Evolutionary conservation across 2,888 invertebrate genomes (phyloP), one percentile per base, ranked within the genome.

Genomic region (Phalera bucephala): DNA sequence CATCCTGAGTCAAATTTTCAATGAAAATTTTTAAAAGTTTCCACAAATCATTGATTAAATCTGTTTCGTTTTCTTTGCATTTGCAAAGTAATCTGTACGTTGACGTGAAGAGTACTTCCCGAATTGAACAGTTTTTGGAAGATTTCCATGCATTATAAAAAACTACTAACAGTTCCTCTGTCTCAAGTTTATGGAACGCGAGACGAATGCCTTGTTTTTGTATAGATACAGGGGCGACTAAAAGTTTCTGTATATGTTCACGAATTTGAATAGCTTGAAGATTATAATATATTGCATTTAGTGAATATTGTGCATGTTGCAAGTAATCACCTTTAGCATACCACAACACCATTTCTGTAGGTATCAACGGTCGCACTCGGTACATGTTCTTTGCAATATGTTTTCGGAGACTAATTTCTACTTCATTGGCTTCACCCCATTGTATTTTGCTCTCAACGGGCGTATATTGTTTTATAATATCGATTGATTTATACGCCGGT

Each of bases 261-360:
- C 49, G 56, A 31, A 65, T 65, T 25, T 57, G 37, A 8, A 36
- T 29, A n/a, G 41, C 21, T 39, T 58, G 72, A 45, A 81, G 44
- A 45, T 83, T 80, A 43, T 78, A 69, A 52, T 72, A 74, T 45
- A 85, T 72, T 2, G 83, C 69, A 15, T 65, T 54, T 21, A 85
- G 52, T 4, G 85, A 78, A 1, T 83, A 81, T 11, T 82, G 63
- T 20, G 79, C 68, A 35, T 65, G 80, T 36, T 78, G 76, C 15
- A 83, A 51, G 40, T 80, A 83, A 50, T 83, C 84, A 30, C 83
- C 83, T 43, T 78, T 78, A 6, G 82, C 72, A 38, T 76, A 86
- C 23, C 52, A 36, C 33, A 85, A 40, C 21, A 85, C 51, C 2
- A 55, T 42, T 19, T 77, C 70, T 4, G 77, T 69, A n/a, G 57